Base-by-base conservation (phyloP, 2,888 invertebrate genomes). In the Pollenia angustigena region DNA sequence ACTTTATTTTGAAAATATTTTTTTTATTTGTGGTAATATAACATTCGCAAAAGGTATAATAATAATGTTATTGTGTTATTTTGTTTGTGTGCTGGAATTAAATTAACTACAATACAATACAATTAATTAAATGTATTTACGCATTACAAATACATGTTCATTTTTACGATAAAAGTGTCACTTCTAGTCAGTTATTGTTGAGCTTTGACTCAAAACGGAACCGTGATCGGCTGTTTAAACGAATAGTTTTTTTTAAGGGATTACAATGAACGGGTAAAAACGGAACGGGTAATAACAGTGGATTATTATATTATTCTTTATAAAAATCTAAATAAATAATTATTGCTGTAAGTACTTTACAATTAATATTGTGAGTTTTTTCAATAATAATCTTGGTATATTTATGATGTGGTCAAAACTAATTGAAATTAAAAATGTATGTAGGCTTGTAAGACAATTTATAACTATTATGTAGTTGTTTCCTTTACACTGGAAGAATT, bases 401-500 rank as follows among this genome's bases (percentile, higher is more conserved):
- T 14, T 66, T n/a, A 66, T 32, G 14, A 68, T 23, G 46, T 7
- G 23, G 18, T 12, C 12, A 46, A 44, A 10, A 46, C 7, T n/a
- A n/a, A n/a, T 62, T 4, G 3, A 40, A 9, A 40, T 44, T 66
- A 12, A 46, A n/a, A n/a, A 42, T 16, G 9, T 16, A 66, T 48
- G 48, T 9, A 7, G 46, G 11, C 18, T 23, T 9, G 1, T 14
- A 42, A 2, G 16, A 12, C 3, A 16, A 8, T 54, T 4, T 4
- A 40, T 12, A 2, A n/a, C 3, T 32, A 4, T 54, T 54, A n/a
- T 54, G 11, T 50, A 68, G 11, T 89, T 18, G 89, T 88, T 8
- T 90, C 89, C 23, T 89, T 90, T 50, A 81, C 52, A 75, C 88
- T 90, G 7, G 69, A 88, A 7, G 88, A 87, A 11, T 68, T 89